Conservation (phyloP, 2,888 invertebrate species). For the Amphiduros pacificus region DNA sequence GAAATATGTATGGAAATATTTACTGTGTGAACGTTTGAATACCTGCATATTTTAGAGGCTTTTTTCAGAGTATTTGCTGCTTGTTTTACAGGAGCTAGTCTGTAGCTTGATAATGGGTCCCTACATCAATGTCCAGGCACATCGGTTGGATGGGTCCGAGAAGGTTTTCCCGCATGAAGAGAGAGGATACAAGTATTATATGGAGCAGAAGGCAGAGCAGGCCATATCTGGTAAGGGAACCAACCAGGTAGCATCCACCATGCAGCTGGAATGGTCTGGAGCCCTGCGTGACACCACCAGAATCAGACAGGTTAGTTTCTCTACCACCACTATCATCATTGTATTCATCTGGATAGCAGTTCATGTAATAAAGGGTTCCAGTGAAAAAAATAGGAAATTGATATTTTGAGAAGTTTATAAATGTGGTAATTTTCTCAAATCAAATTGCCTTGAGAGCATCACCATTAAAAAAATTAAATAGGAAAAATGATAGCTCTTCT, state of each 20-base stretch:
- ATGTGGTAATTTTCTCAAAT: no score
- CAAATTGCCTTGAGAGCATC: no score
- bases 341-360: no score
- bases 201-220: constrained; percentile 32
- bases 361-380: no score
- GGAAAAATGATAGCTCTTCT: no score
- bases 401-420: no score
- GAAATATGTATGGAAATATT: no score
- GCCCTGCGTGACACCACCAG: constrained; percentile 15
- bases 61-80: not conserved
- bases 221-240: constrained; percentile 21
- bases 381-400: no score
- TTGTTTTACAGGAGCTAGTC: constrained; percentile 38
- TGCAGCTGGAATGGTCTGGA: constrained; percentile 44
- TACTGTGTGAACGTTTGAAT: no score
- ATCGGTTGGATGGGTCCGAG: not conserved
- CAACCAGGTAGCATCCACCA: constrained; percentile 27
- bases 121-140: constrained; percentile 22
- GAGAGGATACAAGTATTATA: constrained; percentile 45
- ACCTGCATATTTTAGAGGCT: no score
- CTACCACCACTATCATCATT: no score
- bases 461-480: no score
- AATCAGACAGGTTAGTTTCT: constrained; percentile 17
- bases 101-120: constrained; percentile 28
- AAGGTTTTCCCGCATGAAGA: constrained; percentile 40